Evolutionary conservation across 2,797 vertebrate species (phyloP).

Genomic region (Apogon talboti): DNA sequence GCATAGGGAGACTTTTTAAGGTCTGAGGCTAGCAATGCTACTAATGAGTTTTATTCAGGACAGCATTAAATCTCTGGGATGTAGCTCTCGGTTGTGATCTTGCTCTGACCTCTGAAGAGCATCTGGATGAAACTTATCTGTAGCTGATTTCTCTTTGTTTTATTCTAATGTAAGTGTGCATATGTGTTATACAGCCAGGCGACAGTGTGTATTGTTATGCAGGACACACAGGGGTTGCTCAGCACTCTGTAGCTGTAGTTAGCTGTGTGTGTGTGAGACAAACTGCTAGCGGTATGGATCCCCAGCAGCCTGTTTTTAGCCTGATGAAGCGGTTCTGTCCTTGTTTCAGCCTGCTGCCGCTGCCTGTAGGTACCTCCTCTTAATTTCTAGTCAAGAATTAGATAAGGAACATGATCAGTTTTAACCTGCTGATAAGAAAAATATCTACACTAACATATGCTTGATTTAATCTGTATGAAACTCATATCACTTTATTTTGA

Average conservation of each 20-base stretch:
- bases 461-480: constrained; percentile 9
- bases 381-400: constrained; percentile 1
- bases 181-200: constrained; percentile 31
- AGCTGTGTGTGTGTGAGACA: constrained; percentile 39
- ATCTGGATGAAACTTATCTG: constrained; percentile 28
- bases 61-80: constrained; percentile 23
- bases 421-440: neutral
- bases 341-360: constrained; percentile 86
- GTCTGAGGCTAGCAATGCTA: constrained; percentile 30
- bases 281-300: constrained; percentile 76
- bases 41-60: constrained; percentile 27
- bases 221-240: constrained; percentile 17
- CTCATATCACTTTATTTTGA: neutral
- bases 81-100: constrained; percentile 9
- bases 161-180: constrained; percentile 15
- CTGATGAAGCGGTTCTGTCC: constrained; percentile 92
- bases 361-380: constrained; percentile 83
- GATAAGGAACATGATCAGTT: neutral
- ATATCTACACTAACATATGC: neutral
- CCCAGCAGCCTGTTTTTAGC: constrained; percentile 78
- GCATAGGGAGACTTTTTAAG: constrained; percentile 17
- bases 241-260: constrained; percentile 30
- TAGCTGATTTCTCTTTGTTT: constrained; percentile 6
- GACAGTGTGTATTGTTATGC: constrained; percentile 21
- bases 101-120: constrained; percentile 57